Base-by-base conservation (phyloP, 92 coral and sea anemone genomes). In the Siderastrea radians region DNA sequence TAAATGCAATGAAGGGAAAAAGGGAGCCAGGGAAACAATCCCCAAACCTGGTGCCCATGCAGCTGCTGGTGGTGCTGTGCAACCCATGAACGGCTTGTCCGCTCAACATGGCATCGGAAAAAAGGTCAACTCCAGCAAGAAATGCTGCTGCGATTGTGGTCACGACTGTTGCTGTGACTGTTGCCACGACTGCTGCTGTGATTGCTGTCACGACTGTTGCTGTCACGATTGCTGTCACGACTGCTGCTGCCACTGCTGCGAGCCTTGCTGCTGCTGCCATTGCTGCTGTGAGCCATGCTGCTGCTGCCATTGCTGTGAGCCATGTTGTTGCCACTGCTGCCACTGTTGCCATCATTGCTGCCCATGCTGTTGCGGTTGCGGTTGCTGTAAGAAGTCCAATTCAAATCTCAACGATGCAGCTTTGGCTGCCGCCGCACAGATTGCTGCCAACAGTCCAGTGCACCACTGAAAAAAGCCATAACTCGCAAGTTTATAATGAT, bases 211-310 rank as follows among this genome's bases (percentile, higher is more conserved):
- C 53, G 92, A 90, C n/a, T n/a, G n/a, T 5, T 87, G 90, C 78
- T 93, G 96, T n/a, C 88, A 92, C 68, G 83, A 85, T 80, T 87
- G 92, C 52, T 94, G 97, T 62, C 89, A 91, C 45, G 90, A 93
- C 48, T 84, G 95, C 51, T 87, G 95, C 68, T 94, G 97, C 62
- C 69, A 77, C 61, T 66, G 72, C 48, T 93, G 95, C 58, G 82
- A 80, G 19, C 91, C 86, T 68, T 91, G 96, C 55, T 78, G 87
- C 16, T 89, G 93, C 49, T 87, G 94, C 84, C 93, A 96, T 73
- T 91, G 84, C 74, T 89, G 93, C 43, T 92, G 95, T 47, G 90
- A 89, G 49, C 93, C 90, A 7, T 92, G 94, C 78, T 89, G 94
- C 67, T 95, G 98, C 50, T 73, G 84, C 59, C 54, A 84, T 3